Evolutionary conservation across 2,113 vertebrate genomes (phyloP).

Genomic region (Triplophysa tibetana): DNA sequence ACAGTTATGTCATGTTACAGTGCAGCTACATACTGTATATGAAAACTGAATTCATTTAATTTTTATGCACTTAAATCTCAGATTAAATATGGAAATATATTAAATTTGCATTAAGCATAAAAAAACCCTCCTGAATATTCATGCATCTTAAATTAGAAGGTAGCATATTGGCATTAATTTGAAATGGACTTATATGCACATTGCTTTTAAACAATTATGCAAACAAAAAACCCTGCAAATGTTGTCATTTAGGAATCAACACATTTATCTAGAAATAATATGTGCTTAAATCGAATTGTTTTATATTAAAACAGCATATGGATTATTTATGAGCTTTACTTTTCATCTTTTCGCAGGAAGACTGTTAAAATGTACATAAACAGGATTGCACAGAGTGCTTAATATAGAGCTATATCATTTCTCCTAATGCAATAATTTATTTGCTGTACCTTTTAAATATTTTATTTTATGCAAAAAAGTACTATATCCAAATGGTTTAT

Average conservation of each 20-base stretch:
- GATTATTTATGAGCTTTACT: constrained; percentile 45
- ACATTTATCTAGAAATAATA: constrained; percentile 13
- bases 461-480: neutral
- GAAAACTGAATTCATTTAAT: neutral
- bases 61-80: neutral
- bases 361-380: neutral
- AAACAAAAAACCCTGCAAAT: neutral
- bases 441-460: neutral
- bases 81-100: neutral
- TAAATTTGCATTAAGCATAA: neutral
- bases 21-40: neutral
- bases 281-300: constrained; percentile 60
- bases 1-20: neutral
- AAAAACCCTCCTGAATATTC: too few species aligned
- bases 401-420: constrained; percentile 15
- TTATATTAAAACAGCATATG: constrained; percentile 75
- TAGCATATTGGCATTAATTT: too few species aligned
- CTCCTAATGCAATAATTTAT: constrained; percentile 21
- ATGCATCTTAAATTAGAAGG: too few species aligned
- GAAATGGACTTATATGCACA: too few species aligned
- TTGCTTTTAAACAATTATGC: too few species aligned
- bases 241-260: too few species aligned
- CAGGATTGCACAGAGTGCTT: neutral
- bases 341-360: neutral
- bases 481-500: neutral